Conservation (phyloP, 2,113 vertebrate genomes). For the Addax nasomaculatus region DNA sequence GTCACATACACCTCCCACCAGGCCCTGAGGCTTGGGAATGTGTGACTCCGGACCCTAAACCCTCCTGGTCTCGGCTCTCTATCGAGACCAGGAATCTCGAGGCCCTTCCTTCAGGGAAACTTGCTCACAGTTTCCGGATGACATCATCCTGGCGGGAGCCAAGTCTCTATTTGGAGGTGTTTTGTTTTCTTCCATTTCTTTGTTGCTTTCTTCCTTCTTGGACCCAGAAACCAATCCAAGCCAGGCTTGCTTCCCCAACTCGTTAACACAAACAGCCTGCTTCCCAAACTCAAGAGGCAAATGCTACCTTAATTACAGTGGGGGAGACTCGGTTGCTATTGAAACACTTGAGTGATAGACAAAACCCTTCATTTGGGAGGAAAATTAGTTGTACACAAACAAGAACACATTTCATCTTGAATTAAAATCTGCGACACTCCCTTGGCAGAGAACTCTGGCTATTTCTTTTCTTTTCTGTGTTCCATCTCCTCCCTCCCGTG, state of each 20-base stretch:
- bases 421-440: not conserved
- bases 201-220: not conserved
- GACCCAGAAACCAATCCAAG: not conserved
- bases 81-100: not conserved
- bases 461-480: conserved; percentile 17
- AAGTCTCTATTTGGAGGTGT: not conserved
- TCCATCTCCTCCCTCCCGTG: not conserved
- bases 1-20: fast-evolving
- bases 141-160: not conserved
- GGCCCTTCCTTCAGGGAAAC: not conserved
- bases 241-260: not conserved
- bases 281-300: not conserved
- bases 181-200: conserved; percentile 4
- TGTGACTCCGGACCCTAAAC: not conserved
- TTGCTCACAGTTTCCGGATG: not conserved
- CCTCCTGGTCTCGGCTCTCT: not conserved
- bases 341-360: conserved; percentile 10
- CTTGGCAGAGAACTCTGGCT: not conserved
- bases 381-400: conserved; percentile 52
- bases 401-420: conserved; percentile 25
- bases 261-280: not conserved
- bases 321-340: not conserved
- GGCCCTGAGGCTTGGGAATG: not conserved
- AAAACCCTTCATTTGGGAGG: conserved; percentile 41
- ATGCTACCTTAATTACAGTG: not conserved